phyloP scores from a whole-genome alignment of 2,888 invertebrate genomes.

The Microctonus hyperodae region DNA sequence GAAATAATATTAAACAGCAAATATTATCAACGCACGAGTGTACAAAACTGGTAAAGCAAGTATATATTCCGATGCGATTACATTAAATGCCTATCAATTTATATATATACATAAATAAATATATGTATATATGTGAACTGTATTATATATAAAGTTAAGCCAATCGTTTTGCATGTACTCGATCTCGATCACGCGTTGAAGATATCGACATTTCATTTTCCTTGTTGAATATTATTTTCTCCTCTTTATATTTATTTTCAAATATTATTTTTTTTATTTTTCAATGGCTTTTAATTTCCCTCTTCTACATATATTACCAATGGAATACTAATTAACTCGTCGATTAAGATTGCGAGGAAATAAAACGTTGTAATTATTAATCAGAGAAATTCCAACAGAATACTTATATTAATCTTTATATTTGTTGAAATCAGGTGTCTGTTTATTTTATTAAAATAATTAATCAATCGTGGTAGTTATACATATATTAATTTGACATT shows the following conservation, averaged over 20 bases:
- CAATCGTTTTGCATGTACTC: not conserved
- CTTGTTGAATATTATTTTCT: conserved; percentile 5
- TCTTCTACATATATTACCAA: not conserved
- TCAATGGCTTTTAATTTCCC: not conserved
- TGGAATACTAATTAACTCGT: conserved; percentile 17
- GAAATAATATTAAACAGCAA: conserved; percentile 12
- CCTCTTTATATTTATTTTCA: conserved; percentile 14
- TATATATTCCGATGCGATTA: conserved; percentile 25
- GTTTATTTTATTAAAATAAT: not conserved
- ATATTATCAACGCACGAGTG: not conserved
- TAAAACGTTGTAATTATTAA: conserved; percentile 1
- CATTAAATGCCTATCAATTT: conserved; percentile 32
- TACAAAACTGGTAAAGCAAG: conserved; percentile 15
- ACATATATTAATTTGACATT: not conserved
- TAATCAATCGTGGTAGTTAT: not conserved
- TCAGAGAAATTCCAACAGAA: not conserved
- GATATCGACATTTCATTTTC: conserved; percentile 12
- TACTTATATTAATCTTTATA: conserved; percentile 2
- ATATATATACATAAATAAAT: not conserved
- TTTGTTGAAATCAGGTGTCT: not conserved
- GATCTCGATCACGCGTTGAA: conserved; percentile 4
- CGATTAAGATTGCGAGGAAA: conserved; percentile 6
- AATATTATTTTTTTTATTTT: conserved; percentile 17
- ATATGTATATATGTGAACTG: not conserved
- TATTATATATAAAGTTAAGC: not conserved